Evolutionary conservation across 1,140 invertebrate species (phyloP).

Genomic region (Hypothenemus hampei): DNA sequence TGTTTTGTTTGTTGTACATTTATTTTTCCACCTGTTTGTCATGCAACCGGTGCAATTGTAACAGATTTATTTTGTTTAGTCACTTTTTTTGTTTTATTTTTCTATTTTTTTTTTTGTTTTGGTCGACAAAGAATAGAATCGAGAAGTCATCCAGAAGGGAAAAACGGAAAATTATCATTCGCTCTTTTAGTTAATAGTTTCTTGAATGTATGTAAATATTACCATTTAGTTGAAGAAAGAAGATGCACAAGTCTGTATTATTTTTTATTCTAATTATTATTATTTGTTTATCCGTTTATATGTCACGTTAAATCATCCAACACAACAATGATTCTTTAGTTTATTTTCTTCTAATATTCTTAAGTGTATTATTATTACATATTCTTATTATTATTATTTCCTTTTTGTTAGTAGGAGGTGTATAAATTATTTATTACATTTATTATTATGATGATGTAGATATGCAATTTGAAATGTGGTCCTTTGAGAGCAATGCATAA

Average conservation of each 20-base stretch:
- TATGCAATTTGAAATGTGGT: too few species aligned
- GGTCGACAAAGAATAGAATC: conserved; percentile 1
- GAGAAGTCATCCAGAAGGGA: too few species aligned
- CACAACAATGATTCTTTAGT: conserved; percentile 23
- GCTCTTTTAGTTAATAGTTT: too few species aligned
- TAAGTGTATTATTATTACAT: neutral
- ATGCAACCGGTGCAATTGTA: conserved; percentile 5
- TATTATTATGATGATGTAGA: conserved; percentile 10
- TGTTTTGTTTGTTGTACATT: conserved; percentile 15
- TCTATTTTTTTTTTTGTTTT: conserved; percentile 19
- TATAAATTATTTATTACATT: conserved; percentile 12
- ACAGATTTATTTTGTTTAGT: conserved; percentile 6
- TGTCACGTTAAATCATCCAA: conserved; percentile 3
- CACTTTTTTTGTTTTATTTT: conserved; percentile 3
- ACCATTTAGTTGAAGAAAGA: too few species aligned
- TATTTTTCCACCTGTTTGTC: neutral
- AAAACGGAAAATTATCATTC: too few species aligned
- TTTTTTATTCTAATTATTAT: too few species aligned
- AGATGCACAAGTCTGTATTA: conserved; percentile 21
- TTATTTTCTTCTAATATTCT: too few species aligned
- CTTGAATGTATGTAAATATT: too few species aligned
- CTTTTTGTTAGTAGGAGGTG: neutral
- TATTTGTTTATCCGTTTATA: conserved; percentile 20
- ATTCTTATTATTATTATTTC: too few species aligned
- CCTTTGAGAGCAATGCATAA: too few species aligned